Evolutionary conservation across 2,888 invertebrate species (phyloP).

Genomic region (Plemyria rubiginata): DNA sequence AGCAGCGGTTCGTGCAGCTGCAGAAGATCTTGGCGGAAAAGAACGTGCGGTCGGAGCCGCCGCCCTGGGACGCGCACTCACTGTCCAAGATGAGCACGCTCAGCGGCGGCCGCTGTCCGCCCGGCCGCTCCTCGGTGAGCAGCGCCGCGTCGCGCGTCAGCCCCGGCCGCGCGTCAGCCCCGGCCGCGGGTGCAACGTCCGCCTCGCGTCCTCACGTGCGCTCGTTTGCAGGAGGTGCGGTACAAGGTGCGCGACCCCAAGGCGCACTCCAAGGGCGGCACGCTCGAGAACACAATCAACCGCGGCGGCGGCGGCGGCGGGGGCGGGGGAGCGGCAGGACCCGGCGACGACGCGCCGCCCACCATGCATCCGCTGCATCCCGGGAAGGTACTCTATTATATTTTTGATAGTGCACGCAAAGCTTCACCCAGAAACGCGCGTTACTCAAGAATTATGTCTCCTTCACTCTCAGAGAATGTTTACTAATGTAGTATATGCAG

Average conservation of each 20-base stretch:
- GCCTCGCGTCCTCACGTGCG: too few species aligned
- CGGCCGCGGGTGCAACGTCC: too few species aligned
- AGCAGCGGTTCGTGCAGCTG: slow-evolving; percentile 93
- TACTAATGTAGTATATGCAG: too few species aligned
- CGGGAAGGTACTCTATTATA: slow-evolving; percentile 84
- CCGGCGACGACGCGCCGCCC: slow-evolving; percentile 83
- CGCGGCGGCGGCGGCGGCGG: slow-evolving; percentile 83
- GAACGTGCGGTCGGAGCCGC: slow-evolving; percentile 90
- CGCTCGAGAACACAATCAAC: slow-evolving; percentile 94
- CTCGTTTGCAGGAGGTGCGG: slow-evolving; percentile 91
- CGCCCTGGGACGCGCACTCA: slow-evolving; percentile 86
- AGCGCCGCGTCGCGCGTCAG: slow-evolving; percentile 71
- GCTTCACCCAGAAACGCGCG: too few species aligned
- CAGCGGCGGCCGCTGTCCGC: slow-evolving; percentile 77
- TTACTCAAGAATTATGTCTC: too few species aligned
- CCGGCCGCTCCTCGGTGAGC: slow-evolving; percentile 64
- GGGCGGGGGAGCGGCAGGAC: slow-evolving; percentile 78
- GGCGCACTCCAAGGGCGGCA: slow-evolving; percentile 95
- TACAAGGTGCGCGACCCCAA: slow-evolving; percentile 96
- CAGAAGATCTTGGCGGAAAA: slow-evolving; percentile 95
- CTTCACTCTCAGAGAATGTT: too few species aligned
- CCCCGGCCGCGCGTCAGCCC: slow-evolving; percentile 41
- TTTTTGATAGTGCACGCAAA: too few species aligned
- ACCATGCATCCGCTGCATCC: slow-evolving; percentile 91
- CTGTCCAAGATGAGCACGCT: slow-evolving; percentile 90